These are phyloP conservation scores for Perdita meconis DNA, from an alignment of 2,888 invertebrate genomes.

Conservation along the genomic window DNA sequence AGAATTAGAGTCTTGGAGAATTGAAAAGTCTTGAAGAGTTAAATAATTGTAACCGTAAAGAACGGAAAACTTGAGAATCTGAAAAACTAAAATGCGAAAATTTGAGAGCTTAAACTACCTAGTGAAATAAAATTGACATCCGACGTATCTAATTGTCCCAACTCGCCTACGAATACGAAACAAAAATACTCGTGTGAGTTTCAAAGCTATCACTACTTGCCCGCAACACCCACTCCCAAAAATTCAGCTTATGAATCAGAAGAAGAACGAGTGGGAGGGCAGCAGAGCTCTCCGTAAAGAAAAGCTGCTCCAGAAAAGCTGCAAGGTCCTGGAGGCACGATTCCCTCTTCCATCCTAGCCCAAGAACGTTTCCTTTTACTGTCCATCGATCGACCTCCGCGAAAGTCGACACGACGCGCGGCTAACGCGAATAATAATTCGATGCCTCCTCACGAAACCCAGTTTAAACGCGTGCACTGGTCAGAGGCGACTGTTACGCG, in stretches of 20 bases:
- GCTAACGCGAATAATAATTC: slow-evolving; percentile 28
- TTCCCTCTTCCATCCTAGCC: not conserved
- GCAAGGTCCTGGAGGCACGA: not conserved
- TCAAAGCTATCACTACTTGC: not conserved
- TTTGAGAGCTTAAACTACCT: no score
- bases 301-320: not conserved
- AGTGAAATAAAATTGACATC: no score
- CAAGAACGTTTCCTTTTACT: slow-evolving; percentile 25
- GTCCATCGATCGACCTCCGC: slow-evolving; percentile 17
- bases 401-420: not conserved
- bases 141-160: no score
- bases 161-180: no score
- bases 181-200: not conserved
- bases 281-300: not conserved
- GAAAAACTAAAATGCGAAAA: no score
- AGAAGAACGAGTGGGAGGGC: not conserved
- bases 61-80: no score
- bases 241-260: not conserved
- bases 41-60: no score
- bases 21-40: no score
- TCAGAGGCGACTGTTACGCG: slow-evolving; percentile 1
- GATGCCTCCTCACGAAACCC: slow-evolving; percentile 15
- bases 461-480: slow-evolving; percentile 14
- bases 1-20: no score
- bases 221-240: not conserved